Evolutionary conservation across 2,113 vertebrate species (phyloP), one percentile per base, ranked within the genome.

Genomic region (Corvus hawaiiensis): DNA sequence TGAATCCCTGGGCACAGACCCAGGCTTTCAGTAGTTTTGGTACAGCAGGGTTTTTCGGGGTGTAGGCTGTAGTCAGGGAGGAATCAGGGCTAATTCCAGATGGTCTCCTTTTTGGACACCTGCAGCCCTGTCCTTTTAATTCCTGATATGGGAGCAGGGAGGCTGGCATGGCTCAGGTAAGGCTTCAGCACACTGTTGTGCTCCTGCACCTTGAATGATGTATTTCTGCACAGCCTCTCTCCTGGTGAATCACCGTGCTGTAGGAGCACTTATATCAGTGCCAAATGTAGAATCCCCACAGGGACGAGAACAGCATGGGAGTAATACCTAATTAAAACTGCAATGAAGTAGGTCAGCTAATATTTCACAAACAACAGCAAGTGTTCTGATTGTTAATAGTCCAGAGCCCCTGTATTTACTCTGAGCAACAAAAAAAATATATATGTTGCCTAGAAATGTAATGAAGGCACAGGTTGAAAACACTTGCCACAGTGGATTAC

Each of bases 321-420:
- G 67, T 93, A 95, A 96, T 95, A 96, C 76, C 96, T 97, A 96
- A 97, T 97, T 97, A 97, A 97, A 96, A 94, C 81, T 91, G 81
- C 88, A 93, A 13, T 78, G 82, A 97, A 97, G 84, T 93, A 94
- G 96, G 96, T 96, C 97, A 97, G 66, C 84, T 95, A 94, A 91
- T 96, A 96, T 87, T 96, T 96, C 95, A 94, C 89, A 84, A 96
- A 90, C 55, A 96, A 23, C 90, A 93, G 93, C 89, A 71, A 96
- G 79, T 66, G 76, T 69, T 96, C 90, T 84, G 86, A 88, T 79
- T 93, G 89, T 94, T 96, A 95, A 89, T 83, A 92, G 95, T 89
- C 91, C 83, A 35, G 69, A 85, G 68, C 89, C 90, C 33, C 82
- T 93, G 84, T 94, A 85, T 89, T 96, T 93, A 91, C 91, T 91